Evolutionary conservation across 2,113 vertebrate genomes (phyloP).

Genomic region (Spilogale gracilis): DNA sequence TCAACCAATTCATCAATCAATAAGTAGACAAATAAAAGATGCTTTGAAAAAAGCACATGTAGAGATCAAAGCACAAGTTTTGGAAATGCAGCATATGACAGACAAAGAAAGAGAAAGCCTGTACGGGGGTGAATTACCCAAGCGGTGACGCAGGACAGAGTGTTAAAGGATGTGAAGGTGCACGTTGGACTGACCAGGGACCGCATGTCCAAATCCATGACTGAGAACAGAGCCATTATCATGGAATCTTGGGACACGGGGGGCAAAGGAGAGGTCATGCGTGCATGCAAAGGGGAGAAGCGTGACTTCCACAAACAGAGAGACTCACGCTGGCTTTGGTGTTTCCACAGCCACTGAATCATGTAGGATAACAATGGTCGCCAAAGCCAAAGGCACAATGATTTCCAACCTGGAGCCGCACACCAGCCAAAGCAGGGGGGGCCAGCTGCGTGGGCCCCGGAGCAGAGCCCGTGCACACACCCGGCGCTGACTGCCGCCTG

Average conservation of each 20-base stretch:
- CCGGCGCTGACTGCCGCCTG: fast-evolving
- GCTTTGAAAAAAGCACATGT: neutral
- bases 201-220: fast-evolving
- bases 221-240: neutral
- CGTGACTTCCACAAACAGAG: neutral
- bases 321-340: neutral
- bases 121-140: neutral
- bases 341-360: neutral
- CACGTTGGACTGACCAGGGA: neutral
- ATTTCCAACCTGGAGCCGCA: neutral
- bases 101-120: neutral
- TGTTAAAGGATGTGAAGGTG: neutral
- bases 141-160: fast-evolving
- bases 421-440: neutral
- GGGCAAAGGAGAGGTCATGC: neutral
- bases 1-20: neutral
- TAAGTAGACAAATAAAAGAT: neutral
- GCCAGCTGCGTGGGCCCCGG: neutral
- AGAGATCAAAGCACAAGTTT: neutral
- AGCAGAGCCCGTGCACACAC: too few relatives aligned
- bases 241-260: neutral
- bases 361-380: neutral
- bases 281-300: fast-evolving
- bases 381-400: neutral
- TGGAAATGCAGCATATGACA: neutral